Percentiles rank a stretch among this genome's conserved stretches.
phyloP scores from a whole-genome alignment of 2,888 invertebrate genomes.

The Dichetophora obliterata region DNA sequence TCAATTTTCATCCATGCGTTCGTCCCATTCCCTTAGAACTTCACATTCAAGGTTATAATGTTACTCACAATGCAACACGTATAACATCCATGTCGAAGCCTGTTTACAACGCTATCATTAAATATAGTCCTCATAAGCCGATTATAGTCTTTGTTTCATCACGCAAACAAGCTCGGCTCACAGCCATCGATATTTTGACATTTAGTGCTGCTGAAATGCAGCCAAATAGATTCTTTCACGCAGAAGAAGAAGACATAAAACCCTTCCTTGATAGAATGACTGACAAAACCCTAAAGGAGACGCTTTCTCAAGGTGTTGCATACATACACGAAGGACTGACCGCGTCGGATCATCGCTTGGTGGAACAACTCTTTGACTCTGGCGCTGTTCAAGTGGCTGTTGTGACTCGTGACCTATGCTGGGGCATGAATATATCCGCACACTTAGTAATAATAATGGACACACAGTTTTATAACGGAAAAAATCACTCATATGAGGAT shows the following conservation, averaged over 20 bases:
- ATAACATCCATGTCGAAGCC: slow-evolving; percentile 98
- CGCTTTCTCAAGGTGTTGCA: slow-evolving; percentile 94
- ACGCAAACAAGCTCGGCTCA: slow-evolving; percentile 90
- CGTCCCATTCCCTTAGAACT: slow-evolving; percentile 94
- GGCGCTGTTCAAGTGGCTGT: slow-evolving; percentile 95
- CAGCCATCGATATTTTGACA: slow-evolving; percentile 95
- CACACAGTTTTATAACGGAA: slow-evolving; percentile 91
- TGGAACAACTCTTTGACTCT: slow-evolving; percentile 93
- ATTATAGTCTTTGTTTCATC: slow-evolving; percentile 93
- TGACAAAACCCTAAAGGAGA: slow-evolving; percentile 92
- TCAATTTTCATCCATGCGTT: slow-evolving; percentile 99
- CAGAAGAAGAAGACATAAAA: slow-evolving; percentile 86
- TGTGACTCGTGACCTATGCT: slow-evolving; percentile 91
- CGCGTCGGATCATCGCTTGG: slow-evolving; percentile 85
- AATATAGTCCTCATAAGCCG: slow-evolving; percentile 87
- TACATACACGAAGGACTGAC: slow-evolving; percentile 96
- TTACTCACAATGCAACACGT: slow-evolving; percentile 96
- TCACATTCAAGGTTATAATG: slow-evolving; percentile 97
- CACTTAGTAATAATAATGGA: slow-evolving; percentile 98
- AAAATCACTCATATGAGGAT: slow-evolving; percentile 91
- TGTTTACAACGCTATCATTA: slow-evolving; percentile 91
- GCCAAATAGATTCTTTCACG: slow-evolving; percentile 90
- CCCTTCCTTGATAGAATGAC: slow-evolving; percentile 89
- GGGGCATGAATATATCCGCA: slow-evolving; percentile 90
- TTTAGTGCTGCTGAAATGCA: slow-evolving; percentile 92